Conservation (phyloP, 2,888 invertebrate genomes). For the Dorcus parallelipipedus region DNA sequence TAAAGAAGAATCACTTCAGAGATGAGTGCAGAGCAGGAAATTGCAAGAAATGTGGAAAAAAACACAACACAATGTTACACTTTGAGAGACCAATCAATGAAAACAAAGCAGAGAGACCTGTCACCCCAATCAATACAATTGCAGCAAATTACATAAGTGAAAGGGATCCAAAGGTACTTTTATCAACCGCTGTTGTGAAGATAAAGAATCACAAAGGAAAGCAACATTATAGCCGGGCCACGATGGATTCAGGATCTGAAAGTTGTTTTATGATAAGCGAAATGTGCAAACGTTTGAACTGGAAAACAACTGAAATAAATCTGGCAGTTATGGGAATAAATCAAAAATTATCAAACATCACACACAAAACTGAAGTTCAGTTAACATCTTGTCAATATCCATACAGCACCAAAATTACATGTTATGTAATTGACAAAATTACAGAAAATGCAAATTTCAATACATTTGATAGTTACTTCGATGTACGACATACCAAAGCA, state of each 20-base stretch:
- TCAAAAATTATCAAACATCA: neutral
- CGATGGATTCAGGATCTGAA: conserved; percentile 24
- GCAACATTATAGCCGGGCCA: conserved; percentile 11
- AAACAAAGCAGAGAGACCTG: too few species aligned
- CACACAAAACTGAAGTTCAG: neutral
- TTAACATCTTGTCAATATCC: neutral
- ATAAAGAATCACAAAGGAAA: conserved; percentile 14
- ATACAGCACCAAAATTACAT: neutral
- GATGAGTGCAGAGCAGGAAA: too few species aligned
- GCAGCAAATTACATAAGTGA: too few species aligned
- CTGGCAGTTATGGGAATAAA: neutral
- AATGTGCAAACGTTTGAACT: neutral
- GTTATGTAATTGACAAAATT: neutral
- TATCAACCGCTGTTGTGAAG: conserved; percentile 18
- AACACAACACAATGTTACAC: too few species aligned
- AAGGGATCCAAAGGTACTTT: neutral
- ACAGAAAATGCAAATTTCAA: neutral
- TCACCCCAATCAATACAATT: too few species aligned
- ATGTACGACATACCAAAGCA: neutral
- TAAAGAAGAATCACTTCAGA: too few species aligned
- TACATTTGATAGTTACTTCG: neutral
- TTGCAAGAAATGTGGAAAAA: too few species aligned
- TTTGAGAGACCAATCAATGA: too few species aligned
- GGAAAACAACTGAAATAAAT: neutral
- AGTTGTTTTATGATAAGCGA: conserved; percentile 16